Percentiles rank a stretch among this genome's conserved stretches.
Conservation (phyloP, 1,140 invertebrate genomes). For the Microplitis demolitor region DNA sequence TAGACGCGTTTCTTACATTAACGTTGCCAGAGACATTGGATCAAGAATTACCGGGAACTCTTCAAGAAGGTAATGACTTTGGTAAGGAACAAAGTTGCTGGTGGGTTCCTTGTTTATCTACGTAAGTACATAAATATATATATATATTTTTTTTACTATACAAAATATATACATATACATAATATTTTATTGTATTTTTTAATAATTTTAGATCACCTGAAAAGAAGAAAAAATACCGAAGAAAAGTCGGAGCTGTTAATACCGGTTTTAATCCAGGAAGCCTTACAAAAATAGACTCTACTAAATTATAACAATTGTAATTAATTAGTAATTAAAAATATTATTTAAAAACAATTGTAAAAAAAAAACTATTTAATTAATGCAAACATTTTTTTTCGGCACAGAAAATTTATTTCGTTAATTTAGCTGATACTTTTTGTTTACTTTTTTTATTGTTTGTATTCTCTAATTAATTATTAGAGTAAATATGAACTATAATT, state of each 20-base stretch:
- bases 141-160: not conserved
- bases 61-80: conserved; percentile 84
- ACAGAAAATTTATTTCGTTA: too few relatives aligned
- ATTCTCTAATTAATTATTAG: too few relatives aligned
- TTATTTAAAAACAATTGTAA: not conserved
- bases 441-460: too few relatives aligned
- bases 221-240: conserved; percentile 50
- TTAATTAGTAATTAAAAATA: not conserved
- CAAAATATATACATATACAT: too few relatives aligned
- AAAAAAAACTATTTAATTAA: not conserved
- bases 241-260: conserved; percentile 52
- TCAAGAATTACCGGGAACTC: conserved; percentile 79
- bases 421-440: too few relatives aligned
- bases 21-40: conserved; percentile 83
- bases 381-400: too few relatives aligned
- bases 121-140: conserved; percentile 52
- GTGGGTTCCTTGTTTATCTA: conserved; percentile 75
- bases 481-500: not conserved
- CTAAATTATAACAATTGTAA: conserved; percentile 48
- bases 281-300: conserved; percentile 54
- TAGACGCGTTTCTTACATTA: conserved; percentile 74
- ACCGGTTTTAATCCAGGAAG: conserved; percentile 54
- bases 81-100: conserved; percentile 79
- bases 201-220: conserved; percentile 42
- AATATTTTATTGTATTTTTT: conserved; percentile 3